phyloP scores from a whole-genome alignment of 1,140 invertebrate genomes.

The Drosophila grimshawi region DNA sequence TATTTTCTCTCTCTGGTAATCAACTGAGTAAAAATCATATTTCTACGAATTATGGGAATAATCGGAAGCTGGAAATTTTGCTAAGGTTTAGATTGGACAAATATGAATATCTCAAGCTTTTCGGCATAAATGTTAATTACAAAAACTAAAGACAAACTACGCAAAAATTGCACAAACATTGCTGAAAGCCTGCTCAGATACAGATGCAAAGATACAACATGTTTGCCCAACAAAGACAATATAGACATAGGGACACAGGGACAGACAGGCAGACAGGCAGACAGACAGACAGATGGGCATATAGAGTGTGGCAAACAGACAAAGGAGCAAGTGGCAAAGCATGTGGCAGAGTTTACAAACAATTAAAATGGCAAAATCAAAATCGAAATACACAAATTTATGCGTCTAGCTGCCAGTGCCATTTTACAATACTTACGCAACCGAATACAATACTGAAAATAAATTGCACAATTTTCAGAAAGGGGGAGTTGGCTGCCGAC shows the following conservation, averaged over 20 bases:
- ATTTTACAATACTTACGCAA: constrained; percentile 50
- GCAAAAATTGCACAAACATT: constrained; percentile 16
- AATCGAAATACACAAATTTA: constrained; percentile 81
- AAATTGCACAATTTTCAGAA: constrained; percentile 40
- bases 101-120: constrained; percentile 42
- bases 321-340: constrained; percentile 41
- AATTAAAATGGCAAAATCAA: constrained; percentile 82
- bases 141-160: constrained; percentile 44
- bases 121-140: constrained; percentile 74
- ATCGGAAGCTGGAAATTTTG: constrained; percentile 11
- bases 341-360: constrained; percentile 59
- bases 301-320: constrained; percentile 8
- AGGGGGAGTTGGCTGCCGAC: neutral
- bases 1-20: too few species aligned
- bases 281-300: neutral
- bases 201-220: constrained; percentile 77
- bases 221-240: constrained; percentile 67
- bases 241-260: constrained; percentile 2
- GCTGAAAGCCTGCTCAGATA: constrained; percentile 46
- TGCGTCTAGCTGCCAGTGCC: constrained; percentile 77
- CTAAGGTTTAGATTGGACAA: neutral
- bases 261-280: constrained; percentile 1
- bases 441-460: constrained; percentile 40
- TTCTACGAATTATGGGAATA: too few species aligned
- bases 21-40: too few species aligned